phyloP scores from a whole-genome alignment of 2,113 vertebrate genomes.

The Trachemys scripta region DNA sequence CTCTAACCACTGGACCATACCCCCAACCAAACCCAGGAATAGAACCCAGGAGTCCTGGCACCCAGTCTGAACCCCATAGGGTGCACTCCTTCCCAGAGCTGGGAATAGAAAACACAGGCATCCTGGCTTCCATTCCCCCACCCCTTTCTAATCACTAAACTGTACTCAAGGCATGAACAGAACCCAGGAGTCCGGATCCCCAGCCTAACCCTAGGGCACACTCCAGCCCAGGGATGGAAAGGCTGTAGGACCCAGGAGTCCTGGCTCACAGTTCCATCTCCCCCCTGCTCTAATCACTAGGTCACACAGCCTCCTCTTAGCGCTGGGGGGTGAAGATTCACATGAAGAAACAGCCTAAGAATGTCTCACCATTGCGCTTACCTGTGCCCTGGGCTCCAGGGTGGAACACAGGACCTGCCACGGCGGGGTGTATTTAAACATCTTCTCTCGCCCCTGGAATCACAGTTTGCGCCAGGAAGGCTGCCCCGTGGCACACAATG shows the following conservation, averaged over 20 bases:
- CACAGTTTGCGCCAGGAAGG: fast-evolving
- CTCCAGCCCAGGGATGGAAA: neutral
- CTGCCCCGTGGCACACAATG: neutral
- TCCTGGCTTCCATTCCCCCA: fast-evolving
- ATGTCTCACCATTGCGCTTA: neutral
- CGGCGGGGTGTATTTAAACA: conserved; percentile 63
- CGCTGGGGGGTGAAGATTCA: fast-evolving
- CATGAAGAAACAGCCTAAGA: fast-evolving
- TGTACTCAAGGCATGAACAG: neutral
- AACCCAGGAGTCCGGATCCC: neutral
- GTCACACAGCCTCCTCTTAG: fast-evolving
- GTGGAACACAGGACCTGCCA: conserved; percentile 71
- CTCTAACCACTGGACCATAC: too few species aligned
- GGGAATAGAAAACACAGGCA: neutral
- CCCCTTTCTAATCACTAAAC: neutral
- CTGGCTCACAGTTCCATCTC: fast-evolving
- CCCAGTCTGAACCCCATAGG: too few species aligned
- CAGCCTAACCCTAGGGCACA: neutral
- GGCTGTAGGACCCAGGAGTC: fast-evolving
- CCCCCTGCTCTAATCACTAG: fast-evolving
- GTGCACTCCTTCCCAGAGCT: neutral
- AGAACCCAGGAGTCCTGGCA: too few species aligned
- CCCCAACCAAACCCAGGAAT: too few species aligned
- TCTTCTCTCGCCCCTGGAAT: neutral
- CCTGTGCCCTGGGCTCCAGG: conserved; percentile 68